Evolutionary conservation across 2,113 vertebrate species (phyloP).

Genomic region (Elephas maximus): DNA sequence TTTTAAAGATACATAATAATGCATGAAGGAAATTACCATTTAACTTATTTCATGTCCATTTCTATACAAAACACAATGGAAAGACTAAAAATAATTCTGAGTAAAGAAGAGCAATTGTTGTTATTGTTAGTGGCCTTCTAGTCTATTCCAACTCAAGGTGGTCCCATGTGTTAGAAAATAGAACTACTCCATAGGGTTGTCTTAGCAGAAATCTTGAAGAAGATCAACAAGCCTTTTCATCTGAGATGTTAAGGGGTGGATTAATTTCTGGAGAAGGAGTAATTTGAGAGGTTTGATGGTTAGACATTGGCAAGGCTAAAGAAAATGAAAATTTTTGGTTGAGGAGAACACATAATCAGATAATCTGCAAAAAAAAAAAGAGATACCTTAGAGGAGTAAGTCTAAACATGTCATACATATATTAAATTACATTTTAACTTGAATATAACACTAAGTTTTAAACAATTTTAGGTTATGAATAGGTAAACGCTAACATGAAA

Average conservation of each 20-base stretch:
- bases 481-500: constrained; percentile 35
- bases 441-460: neutral
- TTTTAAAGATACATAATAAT: neutral
- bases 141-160: neutral
- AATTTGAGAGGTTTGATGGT: neutral
- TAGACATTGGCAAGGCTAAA: neutral
- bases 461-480: neutral
- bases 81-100: neutral
- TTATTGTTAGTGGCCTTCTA: neutral
- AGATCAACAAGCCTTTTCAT: neutral
- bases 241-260: neutral
- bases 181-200: neutral
- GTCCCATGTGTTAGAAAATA: neutral
- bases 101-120: neutral
- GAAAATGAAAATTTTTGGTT: neutral
- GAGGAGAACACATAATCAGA: neutral
- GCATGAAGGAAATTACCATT: neutral
- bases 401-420: neutral
- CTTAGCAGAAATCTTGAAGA: neutral
- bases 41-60: neutral
- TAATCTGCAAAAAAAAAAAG: neutral
- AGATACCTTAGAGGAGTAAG: neutral
- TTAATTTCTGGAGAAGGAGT: neutral
- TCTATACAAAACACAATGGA: neutral
- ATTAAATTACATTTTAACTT: constrained; percentile 14